These are phyloP conservation scores for Cheumatopsyche charites DNA, from an alignment of 1,140 invertebrate genomes.

Conservation along the genomic window DNA sequence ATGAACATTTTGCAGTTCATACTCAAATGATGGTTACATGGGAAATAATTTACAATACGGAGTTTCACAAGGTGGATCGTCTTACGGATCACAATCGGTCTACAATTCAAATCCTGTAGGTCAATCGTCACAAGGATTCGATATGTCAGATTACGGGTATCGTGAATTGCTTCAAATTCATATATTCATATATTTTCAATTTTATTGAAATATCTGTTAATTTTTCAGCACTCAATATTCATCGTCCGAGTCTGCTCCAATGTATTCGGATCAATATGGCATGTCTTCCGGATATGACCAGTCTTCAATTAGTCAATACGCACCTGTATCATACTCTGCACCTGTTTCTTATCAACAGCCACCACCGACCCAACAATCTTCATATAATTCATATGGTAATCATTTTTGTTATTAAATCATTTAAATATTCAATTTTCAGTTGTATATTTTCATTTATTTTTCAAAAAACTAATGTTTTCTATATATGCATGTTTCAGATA, in stretches of 20 bases:
- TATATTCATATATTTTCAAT: not conserved
- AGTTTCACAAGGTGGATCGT: not conserved
- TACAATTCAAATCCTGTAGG: not conserved
- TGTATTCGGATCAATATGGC: constrained; percentile 27
- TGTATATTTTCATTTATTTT: no score
- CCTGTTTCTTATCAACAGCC: constrained; percentile 31
- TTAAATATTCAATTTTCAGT: no score
- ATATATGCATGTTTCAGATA: constrained; percentile 9
- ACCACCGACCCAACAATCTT: constrained; percentile 10
- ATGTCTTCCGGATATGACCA: constrained; percentile 25
- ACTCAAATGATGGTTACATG: constrained; percentile 30
- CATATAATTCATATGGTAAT: constrained; percentile 18
- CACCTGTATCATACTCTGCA: constrained; percentile 16
- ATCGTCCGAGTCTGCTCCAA: not conserved
- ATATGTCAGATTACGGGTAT: constrained; percentile 38
- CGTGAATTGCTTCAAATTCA: not conserved
- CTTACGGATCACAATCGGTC: constrained; percentile 5
- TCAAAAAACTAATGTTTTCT: not conserved
- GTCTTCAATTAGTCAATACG: constrained; percentile 18
- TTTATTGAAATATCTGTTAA: constrained; percentile 1
- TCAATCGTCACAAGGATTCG: constrained; percentile 25
- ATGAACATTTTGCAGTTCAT: constrained; percentile 33
- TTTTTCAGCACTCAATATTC: constrained; percentile 20
- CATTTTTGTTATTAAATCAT: no score
- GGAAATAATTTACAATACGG: constrained; percentile 36